Conservation (phyloP, 2,888 invertebrate species). For the Leucophenga montana region DNA sequence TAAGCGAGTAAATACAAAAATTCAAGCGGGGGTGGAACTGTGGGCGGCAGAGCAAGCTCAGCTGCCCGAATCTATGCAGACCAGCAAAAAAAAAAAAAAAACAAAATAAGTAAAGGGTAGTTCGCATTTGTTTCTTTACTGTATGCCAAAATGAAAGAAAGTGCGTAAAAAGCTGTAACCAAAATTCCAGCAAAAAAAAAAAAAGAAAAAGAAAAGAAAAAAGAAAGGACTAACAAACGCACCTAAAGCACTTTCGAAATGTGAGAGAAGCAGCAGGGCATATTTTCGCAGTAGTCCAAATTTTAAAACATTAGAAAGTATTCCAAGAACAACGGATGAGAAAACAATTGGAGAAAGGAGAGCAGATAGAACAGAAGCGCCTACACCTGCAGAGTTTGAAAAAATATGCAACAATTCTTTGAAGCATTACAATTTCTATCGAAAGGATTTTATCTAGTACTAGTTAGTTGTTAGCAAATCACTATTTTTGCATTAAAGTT, state of each 20-base stretch:
- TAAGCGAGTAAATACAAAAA: conserved; percentile 22
- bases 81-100: conserved; percentile 61
- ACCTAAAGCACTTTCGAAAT: no score
- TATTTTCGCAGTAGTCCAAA: no score
- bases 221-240: no score
- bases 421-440: no score
- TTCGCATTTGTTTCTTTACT: conserved; percentile 43
- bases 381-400: no score
- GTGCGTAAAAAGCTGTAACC: background rate
- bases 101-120: conserved; percentile 48
- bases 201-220: no score
- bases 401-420: no score
- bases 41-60: conserved; percentile 26
- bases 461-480: no score
- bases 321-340: background rate
- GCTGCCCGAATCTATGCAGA: conserved; percentile 27
- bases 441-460: no score
- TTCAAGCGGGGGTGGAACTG: background rate
- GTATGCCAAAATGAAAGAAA: conserved; percentile 16
- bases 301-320: background rate
- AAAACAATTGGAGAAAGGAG: background rate
- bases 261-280: no score
- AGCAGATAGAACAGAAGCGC: background rate
- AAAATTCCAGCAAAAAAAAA: no score
- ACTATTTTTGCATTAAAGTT: no score